Evolutionary conservation across 2,113 vertebrate genomes (phyloP).

Genomic region (Lamprotornis superbus): DNA sequence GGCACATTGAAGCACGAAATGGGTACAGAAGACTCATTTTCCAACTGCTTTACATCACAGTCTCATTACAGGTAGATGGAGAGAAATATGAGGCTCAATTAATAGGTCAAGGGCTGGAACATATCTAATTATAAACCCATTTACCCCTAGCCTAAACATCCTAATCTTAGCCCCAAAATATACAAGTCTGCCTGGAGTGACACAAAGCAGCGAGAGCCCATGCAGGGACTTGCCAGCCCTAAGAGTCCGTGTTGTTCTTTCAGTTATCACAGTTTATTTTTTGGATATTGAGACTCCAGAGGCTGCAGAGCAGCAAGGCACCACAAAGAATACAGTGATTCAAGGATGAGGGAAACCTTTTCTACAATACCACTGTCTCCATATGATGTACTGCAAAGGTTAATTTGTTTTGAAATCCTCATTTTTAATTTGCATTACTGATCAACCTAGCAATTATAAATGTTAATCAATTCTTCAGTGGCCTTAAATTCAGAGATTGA

Average conservation of each 20-base stretch:
- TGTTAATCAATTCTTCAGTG: conserved; percentile 38
- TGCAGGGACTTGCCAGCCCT: not conserved
- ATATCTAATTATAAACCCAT: not conserved
- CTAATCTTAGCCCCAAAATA: conserved; percentile 10
- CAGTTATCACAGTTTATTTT: conserved; percentile 21
- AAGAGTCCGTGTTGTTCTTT: not conserved
- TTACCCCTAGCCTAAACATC: conserved; percentile 38
- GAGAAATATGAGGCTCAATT: not conserved
- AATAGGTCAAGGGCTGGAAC: not conserved
- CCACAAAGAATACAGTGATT: not conserved
- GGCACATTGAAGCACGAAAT: not conserved
- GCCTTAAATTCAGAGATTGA: not conserved
- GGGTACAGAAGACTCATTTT: not conserved
- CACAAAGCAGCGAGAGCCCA: rapidly evolving
- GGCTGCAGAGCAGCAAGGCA: not conserved
- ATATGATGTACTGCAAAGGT: not conserved
- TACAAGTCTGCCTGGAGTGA: not conserved
- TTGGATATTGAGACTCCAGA: not conserved
- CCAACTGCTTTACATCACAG: not conserved
- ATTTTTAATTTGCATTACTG: not conserved
- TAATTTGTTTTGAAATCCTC: conserved; percentile 29
- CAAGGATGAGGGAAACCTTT: not conserved
- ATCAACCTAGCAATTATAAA: conserved; percentile 36
- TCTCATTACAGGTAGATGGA: not conserved
- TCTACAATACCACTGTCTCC: not conserved